Conservation (phyloP, 2,113 vertebrate species). For the Nematolebias whitei region DNA sequence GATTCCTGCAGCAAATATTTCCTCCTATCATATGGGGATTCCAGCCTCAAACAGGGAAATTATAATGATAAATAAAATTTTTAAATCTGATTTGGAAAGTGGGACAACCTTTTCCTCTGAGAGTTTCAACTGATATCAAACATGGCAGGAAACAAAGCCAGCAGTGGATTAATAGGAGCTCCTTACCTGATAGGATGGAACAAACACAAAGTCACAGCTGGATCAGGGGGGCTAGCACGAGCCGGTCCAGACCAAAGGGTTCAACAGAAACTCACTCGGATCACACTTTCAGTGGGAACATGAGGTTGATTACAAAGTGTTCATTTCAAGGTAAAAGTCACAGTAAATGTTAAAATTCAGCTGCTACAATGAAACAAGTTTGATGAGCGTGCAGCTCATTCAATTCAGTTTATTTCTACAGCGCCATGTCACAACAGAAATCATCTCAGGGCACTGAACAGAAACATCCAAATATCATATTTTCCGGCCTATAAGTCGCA, state of each 20-base stretch:
- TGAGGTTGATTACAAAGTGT: neutral
- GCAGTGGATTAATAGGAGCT: neutral
- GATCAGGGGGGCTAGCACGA: neutral
- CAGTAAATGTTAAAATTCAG: no score
- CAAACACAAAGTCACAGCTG: neutral
- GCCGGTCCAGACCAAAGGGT: no score
- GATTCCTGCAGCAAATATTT: slow-evolving; percentile 40
- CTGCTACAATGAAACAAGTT: no score
- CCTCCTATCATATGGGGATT: slow-evolving; percentile 6
- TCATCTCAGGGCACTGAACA: no score
- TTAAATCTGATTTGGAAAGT: slow-evolving; percentile 83
- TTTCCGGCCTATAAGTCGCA: no score
- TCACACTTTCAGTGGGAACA: neutral
- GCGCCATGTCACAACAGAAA: no score
- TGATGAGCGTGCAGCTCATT: no score
- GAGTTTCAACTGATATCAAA: slow-evolving; percentile 50
- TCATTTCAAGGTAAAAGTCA: no score
- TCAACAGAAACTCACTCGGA: neutral
- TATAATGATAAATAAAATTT: slow-evolving; percentile 84
- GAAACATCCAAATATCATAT: no score
- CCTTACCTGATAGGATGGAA: neutral
- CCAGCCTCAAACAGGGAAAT: slow-evolving; percentile 80
- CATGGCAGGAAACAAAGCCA: slow-evolving; percentile 15
- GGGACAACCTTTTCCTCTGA: slow-evolving; percentile 80
- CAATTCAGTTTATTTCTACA: no score